A percentile compares a stretch with the other conserved stretches of the same genome.
These are phyloP conservation scores for Icerya purchasi DNA, from an alignment of 2,888 invertebrate genomes.

Conservation along the genomic window DNA sequence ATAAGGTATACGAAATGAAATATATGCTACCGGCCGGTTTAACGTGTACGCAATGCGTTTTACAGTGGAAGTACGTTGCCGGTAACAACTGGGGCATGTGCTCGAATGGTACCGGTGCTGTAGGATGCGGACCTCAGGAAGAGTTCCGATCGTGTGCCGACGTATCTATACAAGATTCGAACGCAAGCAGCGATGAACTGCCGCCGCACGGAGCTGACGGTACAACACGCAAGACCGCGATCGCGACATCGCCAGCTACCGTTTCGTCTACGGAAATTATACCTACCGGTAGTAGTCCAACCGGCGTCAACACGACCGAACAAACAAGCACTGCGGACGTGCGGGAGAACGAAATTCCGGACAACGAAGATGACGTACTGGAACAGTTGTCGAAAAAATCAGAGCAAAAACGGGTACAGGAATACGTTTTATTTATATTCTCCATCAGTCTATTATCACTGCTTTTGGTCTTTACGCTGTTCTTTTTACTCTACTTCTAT, in stretches of 20 bases:
- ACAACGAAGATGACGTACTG: constrained; percentile 21
- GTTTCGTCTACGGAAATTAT: constrained; percentile 24
- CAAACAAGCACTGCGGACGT: constrained; percentile 12
- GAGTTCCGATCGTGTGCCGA: constrained; percentile 72
- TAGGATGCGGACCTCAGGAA: constrained; percentile 75
- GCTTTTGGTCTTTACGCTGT: constrained; percentile 39
- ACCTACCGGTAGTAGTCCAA: constrained; percentile 27
- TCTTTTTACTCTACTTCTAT: constrained; percentile 40
- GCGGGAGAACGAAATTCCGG: constrained; percentile 15
- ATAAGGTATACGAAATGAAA: constrained; percentile 54
- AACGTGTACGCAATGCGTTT: constrained; percentile 56
- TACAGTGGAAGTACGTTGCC: constrained; percentile 76
- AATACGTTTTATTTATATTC: constrained; percentile 28
- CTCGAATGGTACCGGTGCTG: constrained; percentile 46
- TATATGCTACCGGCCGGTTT: constrained; percentile 40
- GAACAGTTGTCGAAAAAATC: constrained; percentile 4
- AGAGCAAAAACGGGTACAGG: constrained; percentile 25
- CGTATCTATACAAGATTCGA: constrained; percentile 40
- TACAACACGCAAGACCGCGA: constrained; percentile 7
- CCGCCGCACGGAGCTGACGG: constrained; percentile 14
- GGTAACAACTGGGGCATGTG: constrained; percentile 60
- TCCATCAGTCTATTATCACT: constrained; percentile 25
- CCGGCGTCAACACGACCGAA: too few species aligned
- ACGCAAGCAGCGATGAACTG: constrained; percentile 19
- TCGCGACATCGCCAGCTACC: constrained; percentile 1